phyloP scores from a whole-genome alignment of 64 coral and sea anemone genomes.

The Montipora capricornis region DNA sequence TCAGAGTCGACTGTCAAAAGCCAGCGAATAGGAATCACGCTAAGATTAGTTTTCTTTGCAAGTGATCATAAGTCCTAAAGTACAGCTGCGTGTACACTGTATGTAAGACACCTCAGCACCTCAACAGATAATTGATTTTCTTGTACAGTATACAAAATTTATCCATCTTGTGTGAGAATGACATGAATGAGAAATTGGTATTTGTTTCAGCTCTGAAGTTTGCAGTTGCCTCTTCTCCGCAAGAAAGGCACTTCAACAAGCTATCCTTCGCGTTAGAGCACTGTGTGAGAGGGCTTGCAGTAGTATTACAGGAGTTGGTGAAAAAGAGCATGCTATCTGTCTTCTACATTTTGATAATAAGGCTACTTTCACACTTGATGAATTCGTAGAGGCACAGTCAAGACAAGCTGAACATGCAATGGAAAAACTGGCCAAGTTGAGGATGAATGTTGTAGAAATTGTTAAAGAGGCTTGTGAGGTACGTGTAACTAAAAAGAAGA shows the following conservation, averaged over 20 bases:
- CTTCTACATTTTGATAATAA: conserved; percentile 30
- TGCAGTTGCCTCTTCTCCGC: conserved; percentile 68
- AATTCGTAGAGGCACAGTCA: conserved; percentile 57
- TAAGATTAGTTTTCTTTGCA: too few species aligned
- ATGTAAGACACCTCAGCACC: too few species aligned
- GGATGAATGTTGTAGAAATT: conserved; percentile 66
- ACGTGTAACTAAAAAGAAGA: background rate
- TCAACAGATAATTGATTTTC: too few species aligned
- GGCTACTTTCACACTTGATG: conserved; percentile 68
- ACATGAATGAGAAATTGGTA: too few species aligned
- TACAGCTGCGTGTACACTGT: too few species aligned
- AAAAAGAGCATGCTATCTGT: conserved; percentile 65
- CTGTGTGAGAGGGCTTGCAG: conserved; percentile 88
- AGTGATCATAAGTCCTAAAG: too few species aligned
- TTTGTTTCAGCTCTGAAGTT: conserved; percentile 53
- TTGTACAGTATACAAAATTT: too few species aligned
- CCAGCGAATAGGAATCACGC: too few species aligned
- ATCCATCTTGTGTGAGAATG: too few species aligned
- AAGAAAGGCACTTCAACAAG: conserved; percentile 48
- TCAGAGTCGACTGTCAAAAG: too few species aligned
- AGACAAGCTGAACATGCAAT: conserved; percentile 67
- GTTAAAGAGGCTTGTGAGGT: conserved; percentile 93
- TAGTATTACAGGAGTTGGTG: conserved; percentile 80
- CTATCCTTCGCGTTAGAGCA: conserved; percentile 53
- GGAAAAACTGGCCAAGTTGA: conserved; percentile 66